Base-by-base conservation (phyloP, 2,113 vertebrate species). In the Cololabis saira region DNA sequence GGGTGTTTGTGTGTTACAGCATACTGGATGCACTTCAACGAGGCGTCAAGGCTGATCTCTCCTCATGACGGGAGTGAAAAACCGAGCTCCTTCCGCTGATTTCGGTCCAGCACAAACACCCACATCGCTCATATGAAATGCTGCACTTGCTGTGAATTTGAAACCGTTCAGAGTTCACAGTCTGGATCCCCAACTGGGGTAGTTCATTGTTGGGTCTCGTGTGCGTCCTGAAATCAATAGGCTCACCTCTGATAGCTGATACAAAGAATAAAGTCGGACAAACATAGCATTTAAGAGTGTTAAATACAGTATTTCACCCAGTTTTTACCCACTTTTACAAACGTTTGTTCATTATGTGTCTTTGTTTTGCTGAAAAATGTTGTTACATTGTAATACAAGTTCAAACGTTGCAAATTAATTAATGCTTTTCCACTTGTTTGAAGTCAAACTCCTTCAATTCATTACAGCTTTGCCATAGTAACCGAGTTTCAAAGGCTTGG, bases 171-270 rank as follows among this genome's bases (percentile, higher is more conserved):
- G 14, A 22, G 47, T 69, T 21, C 18, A 56, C 57, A 48, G 30
- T 44, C 12, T n/a, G 49, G 67, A 53, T 50, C 61, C 16, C 10
- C 17, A 53, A 18, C 3, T 18, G 12, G 27, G 3, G 1, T 18
- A 22, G 24, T 59, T 55, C 16, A 51, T 17, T 13, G 3, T 19
- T 22, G 41, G 51, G 43, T 30, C 19, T 61, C 53, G 24, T 76
- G 40, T 15, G 16, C 51, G 54, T 24, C 18, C 71, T 47, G 27
- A 71, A 71, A 43, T 78, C 66, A 82, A 68, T 59, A 52, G 41
- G 67, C 33, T 1, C 44, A 45, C 3, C 15, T 63, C n/a, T 62
- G 42, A 65, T 61, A 59, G 21, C 14, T 52, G 45, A 16, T 22
- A 42, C 15, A 44, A 21, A 44, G 16, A 27, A 27, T 5, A 27